Evolutionary conservation across 2,888 invertebrate genomes (phyloP), one percentile per base, ranked within the genome.

Genomic region (Embidobia sp.): DNA sequence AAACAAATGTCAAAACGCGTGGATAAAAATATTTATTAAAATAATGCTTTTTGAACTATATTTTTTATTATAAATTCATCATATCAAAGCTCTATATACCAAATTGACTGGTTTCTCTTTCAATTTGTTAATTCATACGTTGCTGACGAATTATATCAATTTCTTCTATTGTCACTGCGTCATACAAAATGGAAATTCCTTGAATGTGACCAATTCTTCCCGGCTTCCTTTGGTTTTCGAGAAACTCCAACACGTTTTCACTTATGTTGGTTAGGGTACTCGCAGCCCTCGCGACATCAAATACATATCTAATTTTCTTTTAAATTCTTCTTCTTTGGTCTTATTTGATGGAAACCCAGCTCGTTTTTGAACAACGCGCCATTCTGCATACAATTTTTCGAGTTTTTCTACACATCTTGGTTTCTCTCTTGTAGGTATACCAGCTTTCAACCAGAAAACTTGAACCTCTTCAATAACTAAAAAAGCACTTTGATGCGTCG

Each of bases 191-290:
- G 16, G 10, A n/a, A 18, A 40, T 27, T 3, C 13, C 26, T 19
- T 31, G 6, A 31, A 57, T 44, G 29, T 31, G 31, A 44, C 59
- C 63, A 29, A 63, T 48, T 63, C 63, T 48, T 16, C 13, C 6
- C 16, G 63, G 49, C 18, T 63, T 8, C 19, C 48, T 63, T 49
- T 63, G 49, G 49, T 63, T 63, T 27, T 63, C 49, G 11, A 63
- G 40, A 37, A 63, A 49, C n/a, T 7, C 59, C 40, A 64, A 69
- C 49, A 19, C 69, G 44, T 63, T 59, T 75, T 51, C 57, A 13
- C 42, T 57, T 27, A 55, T 40, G 15, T 31, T 31, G 31, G 29
- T 44, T n/a, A 42, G 31, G 15, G 31, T 42, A 7, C 44, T 19
- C 11, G 57, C 42, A 22, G 57, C 13, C 26, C 42, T 22, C n/a